Base-by-base conservation (phyloP, 2,113 vertebrate species). In the Taxidea taxus region DNA sequence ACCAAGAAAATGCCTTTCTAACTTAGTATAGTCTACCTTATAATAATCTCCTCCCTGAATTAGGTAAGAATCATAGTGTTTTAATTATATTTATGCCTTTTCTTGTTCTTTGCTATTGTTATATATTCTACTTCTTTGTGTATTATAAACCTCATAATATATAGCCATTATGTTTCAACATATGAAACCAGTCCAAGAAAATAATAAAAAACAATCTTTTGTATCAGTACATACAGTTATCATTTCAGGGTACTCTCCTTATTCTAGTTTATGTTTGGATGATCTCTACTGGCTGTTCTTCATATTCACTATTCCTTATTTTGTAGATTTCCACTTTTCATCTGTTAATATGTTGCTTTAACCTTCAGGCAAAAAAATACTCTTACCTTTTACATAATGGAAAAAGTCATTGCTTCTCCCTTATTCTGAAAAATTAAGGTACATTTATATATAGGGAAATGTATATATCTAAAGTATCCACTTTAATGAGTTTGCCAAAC, bases 121-220 rank as follows among this genome's bases (percentile, higher is more conserved):
- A 94, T 27, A 14, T 87, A 58, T 66, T 54, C 93, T 75, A 51
- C 16, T 89, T 87, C n/a, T 58, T 60, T 18, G 3, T 51, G 4
- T 64, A 8, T 74, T 80, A 80, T 37, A 80, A 95, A 42, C 11
- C 27, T 95, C 66, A 72, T 58, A 91, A 84, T 72, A 49, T 58
- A 80, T 39, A 47, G 47, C 15, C 68, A 31, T 91, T 91, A 78
- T 82, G 64, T 91, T 37, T 92, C 90, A 68, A 27, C 25, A 81
- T 27, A 13, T 77, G 18, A 89, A n/a, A 88, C 37, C 27, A 49
- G 42, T 92, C 56, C 78, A 56, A 60, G 54, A 91, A 89, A 47
- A 58, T 29, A 87, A 81, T 77, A n/a, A 92, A 96, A 93, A 89
- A 4, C 18, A 85, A 8, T 62, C 4, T 91, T 96, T 95, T 37